Conservation (phyloP, 2,113 vertebrate species). For the Delphinapterus leucas region DNA sequence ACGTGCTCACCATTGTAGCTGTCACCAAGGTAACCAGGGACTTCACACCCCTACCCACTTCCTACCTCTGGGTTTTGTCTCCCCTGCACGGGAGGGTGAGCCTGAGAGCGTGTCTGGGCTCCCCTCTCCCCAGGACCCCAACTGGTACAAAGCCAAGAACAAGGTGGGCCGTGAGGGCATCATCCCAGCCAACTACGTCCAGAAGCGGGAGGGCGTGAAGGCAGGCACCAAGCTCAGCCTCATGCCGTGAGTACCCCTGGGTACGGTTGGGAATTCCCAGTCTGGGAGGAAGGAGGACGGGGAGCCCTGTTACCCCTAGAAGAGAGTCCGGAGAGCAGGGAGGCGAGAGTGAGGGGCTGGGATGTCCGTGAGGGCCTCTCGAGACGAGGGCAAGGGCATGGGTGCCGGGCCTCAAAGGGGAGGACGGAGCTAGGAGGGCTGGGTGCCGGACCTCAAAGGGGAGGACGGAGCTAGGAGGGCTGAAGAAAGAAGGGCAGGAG, state of each 20-base stretch:
- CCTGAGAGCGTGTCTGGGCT: background rate
- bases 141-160: slow-evolving; percentile 99
- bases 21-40: slow-evolving; percentile 91
- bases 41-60: accelerated
- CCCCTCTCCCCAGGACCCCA: slow-evolving; percentile 88
- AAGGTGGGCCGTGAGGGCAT: slow-evolving; percentile 92
- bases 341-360: background rate
- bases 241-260: slow-evolving; percentile 93
- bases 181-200: slow-evolving; percentile 97
- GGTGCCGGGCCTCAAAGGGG: background rate
- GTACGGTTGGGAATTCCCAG: background rate
- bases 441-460: background rate
- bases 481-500: background rate
- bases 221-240: slow-evolving; percentile 94
- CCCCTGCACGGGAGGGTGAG: background rate
- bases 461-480: background rate
- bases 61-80: background rate
- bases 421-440: accelerated
- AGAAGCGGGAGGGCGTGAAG: slow-evolving; percentile 95
- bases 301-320: background rate
- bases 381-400: accelerated
- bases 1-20: slow-evolving; percentile 93
- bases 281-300: background rate
- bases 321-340: background rate
- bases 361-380: background rate